Base-by-base conservation (phyloP, 2,797 vertebrate species). In the Galago senegalensis region DNA sequence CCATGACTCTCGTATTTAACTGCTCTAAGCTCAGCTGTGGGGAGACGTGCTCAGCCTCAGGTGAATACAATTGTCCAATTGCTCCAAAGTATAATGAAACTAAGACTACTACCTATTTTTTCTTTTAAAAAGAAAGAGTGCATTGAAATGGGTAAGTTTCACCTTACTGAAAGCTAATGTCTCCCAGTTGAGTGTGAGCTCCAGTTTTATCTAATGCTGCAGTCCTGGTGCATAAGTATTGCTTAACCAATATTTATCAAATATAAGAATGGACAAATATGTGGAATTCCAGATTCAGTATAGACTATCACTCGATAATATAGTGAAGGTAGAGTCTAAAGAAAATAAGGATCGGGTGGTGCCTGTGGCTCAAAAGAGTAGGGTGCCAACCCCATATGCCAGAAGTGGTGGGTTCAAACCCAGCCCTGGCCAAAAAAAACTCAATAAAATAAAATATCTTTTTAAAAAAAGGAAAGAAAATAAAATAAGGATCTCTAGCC, bases 221-320 rank as follows among this genome's bases (percentile, higher is more conserved):
- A 13, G 6, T 63, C 77, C 69, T 77, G 37, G 14, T 20, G 49
- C n/a, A 37, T 75, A 29, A 83, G 58, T 89, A 49, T 94, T 72
- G 56, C 75, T 88, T 83, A 86, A 37, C 87, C 53, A 70, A 43
- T 91, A 70, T 46, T 87, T 94, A 53, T 61, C 75, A 87, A 93
- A 49, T 85, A 77, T 94, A 93, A 89, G 43, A 89, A 76, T 87
- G 63, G 75, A n/a, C 37, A 60, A 81, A 87, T 46, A 13, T 40
- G 7, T 75, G 16, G 37, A 58, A 83, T 86, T 67, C 34, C 81
- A 70, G 70, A 31, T 69, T 86, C 73, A 46, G 12, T 63, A 75
- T 40, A 82, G 49, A 67, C 60, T 95, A 58, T 70, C 40, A 37
- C 31, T 88, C 70, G 69, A 77, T 94, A 96, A 96, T 75, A 60